phyloP scores from a whole-genome alignment of 2,113 vertebrate genomes.

The Gracilinanus agilis region DNA sequence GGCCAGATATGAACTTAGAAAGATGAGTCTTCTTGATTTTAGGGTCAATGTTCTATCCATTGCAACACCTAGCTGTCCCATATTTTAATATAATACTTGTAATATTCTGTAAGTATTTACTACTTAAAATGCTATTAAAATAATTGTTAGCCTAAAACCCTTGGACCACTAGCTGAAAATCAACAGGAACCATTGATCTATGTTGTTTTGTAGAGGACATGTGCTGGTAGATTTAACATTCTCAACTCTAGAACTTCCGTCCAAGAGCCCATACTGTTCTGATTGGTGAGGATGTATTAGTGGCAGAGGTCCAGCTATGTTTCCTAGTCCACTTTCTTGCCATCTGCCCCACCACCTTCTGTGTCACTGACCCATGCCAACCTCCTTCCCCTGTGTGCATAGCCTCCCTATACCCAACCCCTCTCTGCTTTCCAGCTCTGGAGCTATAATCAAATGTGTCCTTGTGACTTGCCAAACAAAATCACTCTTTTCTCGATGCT shows the following conservation, averaged over 20 bases:
- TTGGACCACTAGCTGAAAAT: neutral
- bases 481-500: neutral
- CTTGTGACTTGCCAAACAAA: neutral
- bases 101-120: neutral
- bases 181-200: neutral
- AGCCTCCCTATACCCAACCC: neutral
- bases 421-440: neutral
- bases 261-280: neutral
- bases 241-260: neutral
- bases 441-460: neutral
- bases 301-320: neutral
- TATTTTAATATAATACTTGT: neutral
- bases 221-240: neutral
- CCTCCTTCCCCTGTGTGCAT: neutral
- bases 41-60: too few relatives aligned
- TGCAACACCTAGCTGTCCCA: too few relatives aligned
- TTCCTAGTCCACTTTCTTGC: neutral
- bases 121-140: neutral
- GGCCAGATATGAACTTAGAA: too few relatives aligned
- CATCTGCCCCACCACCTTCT: neutral
- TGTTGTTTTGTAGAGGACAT: neutral
- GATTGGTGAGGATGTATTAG: neutral
- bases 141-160: neutral
- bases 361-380: neutral
- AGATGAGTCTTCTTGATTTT: too few relatives aligned